Evolutionary conservation across 2,888 invertebrate genomes (phyloP), one percentile per base, ranked within the genome.

Genomic region (Drosophila rellima): DNA sequence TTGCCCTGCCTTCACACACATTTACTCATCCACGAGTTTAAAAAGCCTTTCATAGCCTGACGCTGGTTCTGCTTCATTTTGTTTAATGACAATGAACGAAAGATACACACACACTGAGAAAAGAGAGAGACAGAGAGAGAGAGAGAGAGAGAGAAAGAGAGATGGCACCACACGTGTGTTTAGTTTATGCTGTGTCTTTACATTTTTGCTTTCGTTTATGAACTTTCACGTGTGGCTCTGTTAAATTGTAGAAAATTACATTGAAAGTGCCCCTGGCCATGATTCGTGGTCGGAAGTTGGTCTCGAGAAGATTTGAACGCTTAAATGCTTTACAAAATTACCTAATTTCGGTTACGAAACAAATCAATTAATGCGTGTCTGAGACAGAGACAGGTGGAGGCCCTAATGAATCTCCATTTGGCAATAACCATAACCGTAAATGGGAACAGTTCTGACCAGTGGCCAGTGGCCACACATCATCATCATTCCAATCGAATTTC

Each of bases 331-430:
- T 63, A 85, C 37, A 67, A 74, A 77, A 86, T 86, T 86, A 86
- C 78, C 88, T 86, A 86, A 86, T 87, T 85, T 87, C 59, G 80
- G 89, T 86, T 86, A 86, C 89, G 89, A 86, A 86, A 86, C 88
- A 86, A 86, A 86, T 86, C 89, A 86, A 86, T 86, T 86, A 85
- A 80, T 71, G 88, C 75, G 80, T 76, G 65, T 74, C 70, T 54
- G 33, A 56, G 45, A 52, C 52, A 35, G 15, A 33, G 7, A 15
- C 26, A 26, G 29, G 26, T 31, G 23, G 42, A 47, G 51, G 35
- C 60, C 50, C 60, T 65, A 62, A 71, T 67, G 68, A 42, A 77
- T 44, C 39, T 31, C 18, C 29, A 35, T 31, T 39, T 65, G 26
- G 47, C 47, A 37, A 23, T 52, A 59, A 48, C 68, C 52, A 60